A percentile compares a stretch with the other conserved stretches of the same genome.
These are phyloP conservation scores for Bujurquina vittata DNA, from an alignment of 2,113 vertebrate species.

Conservation along the genomic window DNA sequence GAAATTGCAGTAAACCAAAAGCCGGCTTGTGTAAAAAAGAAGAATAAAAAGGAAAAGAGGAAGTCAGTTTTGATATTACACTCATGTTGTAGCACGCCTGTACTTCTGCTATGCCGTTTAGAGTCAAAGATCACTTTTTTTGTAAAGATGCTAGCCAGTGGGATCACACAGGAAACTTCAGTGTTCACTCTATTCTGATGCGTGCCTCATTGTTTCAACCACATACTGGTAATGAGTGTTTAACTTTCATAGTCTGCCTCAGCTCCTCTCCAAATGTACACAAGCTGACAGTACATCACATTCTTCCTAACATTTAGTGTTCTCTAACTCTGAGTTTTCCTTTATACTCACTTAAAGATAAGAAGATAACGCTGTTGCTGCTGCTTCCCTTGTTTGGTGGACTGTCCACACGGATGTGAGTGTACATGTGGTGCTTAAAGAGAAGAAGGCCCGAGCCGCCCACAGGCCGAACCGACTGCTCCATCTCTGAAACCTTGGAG, in stretches of 20 bases:
- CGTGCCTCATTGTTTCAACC: not conserved
- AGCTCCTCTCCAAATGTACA: not conserved
- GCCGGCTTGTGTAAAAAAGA: not conserved
- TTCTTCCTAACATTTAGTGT: not conserved
- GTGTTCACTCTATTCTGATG: not conserved
- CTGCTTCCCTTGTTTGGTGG: not conserved
- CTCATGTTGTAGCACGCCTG: not conserved
- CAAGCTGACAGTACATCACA: not conserved
- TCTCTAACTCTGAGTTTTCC: not conserved
- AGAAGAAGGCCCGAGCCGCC: constrained; percentile 35
- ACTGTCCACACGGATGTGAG: constrained; percentile 59
- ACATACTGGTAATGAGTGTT: not conserved
- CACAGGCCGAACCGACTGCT: constrained; percentile 44
- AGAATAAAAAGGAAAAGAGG: not conserved
- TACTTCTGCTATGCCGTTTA: not conserved
- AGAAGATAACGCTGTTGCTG: constrained; percentile 51
- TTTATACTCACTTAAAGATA: constrained; percentile 72
- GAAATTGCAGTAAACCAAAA: not conserved
- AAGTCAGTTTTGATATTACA: not conserved
- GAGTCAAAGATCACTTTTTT: not conserved
- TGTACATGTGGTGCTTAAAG: constrained; percentile 66
- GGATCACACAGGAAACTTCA: not conserved
- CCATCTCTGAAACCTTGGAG: constrained; percentile 51
- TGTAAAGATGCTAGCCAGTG: not conserved
- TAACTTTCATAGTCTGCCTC: not conserved